Conservation (phyloP, 1,140 invertebrate species). For the Hormaphis cornu region DNA sequence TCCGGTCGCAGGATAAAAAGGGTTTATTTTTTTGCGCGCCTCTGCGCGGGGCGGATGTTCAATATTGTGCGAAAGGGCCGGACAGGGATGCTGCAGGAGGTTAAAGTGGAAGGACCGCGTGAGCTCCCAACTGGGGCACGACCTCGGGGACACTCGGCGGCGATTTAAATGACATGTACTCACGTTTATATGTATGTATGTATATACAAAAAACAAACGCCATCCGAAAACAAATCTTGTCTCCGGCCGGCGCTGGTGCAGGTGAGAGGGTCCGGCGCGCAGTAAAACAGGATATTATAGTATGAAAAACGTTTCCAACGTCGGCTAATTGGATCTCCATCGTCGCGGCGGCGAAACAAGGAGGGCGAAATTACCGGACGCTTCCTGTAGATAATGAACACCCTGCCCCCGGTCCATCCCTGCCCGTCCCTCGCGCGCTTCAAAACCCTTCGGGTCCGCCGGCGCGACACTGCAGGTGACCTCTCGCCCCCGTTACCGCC, state of each 20-base stretch:
- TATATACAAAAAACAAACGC: too few relatives aligned
- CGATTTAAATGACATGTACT: slow-evolving; percentile 10
- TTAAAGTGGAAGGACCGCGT: neutral
- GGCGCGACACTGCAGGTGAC: slow-evolving; percentile 7
- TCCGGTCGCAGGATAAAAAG: too few relatives aligned
- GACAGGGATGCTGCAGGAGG: too few relatives aligned
- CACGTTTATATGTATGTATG: too few relatives aligned
- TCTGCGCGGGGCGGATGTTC: too few relatives aligned
- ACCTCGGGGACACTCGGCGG: slow-evolving; percentile 9
- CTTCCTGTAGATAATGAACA: slow-evolving; percentile 27
- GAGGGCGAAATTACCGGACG: slow-evolving; percentile 29
- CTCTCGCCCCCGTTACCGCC: neutral
- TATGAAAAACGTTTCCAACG: slow-evolving; percentile 27
- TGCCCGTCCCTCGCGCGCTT: neutral
- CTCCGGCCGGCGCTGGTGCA: neutral
- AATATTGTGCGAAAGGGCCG: neutral
- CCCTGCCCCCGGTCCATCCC: neutral
- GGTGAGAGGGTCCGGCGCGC: neutral
- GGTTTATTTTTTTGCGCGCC: too few relatives aligned
- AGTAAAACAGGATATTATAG: slow-evolving; percentile 29
- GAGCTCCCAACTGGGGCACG: slow-evolving; percentile 10
- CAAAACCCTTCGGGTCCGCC: slow-evolving; percentile 14
- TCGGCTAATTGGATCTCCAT: slow-evolving; percentile 29
- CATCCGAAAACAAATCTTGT: slow-evolving; percentile 30
- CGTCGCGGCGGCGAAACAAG: slow-evolving; percentile 15